These are phyloP conservation scores for Cyaniris semiargus DNA, from an alignment of 2,888 invertebrate species.

Conservation along the genomic window DNA sequence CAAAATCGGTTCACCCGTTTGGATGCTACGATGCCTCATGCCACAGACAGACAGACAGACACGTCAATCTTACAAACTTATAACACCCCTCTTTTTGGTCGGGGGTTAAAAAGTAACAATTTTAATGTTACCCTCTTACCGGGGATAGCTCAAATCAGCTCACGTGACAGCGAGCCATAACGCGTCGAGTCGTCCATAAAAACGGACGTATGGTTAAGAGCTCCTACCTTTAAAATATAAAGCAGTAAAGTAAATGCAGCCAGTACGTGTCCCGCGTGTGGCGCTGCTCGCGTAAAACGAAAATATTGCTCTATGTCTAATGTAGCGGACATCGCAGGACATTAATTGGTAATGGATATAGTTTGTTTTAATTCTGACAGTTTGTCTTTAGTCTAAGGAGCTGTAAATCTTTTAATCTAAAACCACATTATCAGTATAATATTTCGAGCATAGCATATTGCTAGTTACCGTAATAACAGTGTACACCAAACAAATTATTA, in stretches of 20 bases:
- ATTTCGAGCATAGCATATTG: too few species aligned
- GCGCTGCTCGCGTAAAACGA: slow-evolving; percentile 49
- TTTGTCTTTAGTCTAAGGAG: not conserved
- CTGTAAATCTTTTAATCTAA: not conserved
- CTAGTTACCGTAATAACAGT: too few species aligned
- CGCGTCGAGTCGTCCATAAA: slow-evolving; percentile 74
- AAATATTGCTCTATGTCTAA: slow-evolving; percentile 44
- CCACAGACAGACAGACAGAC: too few species aligned
- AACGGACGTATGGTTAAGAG: slow-evolving; percentile 77
- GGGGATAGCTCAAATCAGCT: slow-evolving; percentile 49
- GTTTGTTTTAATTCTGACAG: not conserved
- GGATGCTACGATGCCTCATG: too few species aligned
- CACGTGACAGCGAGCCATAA: slow-evolving; percentile 76
- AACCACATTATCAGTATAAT: too few species aligned
- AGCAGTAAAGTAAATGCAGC: slow-evolving; percentile 79
- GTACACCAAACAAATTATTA: too few species aligned
- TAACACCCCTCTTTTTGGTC: too few species aligned
- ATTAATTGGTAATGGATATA: not conserved
- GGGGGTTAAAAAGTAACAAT: slow-evolving; percentile 12
- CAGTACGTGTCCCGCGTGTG: slow-evolving; percentile 63
- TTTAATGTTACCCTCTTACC: slow-evolving; percentile 30
- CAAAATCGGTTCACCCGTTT: too few species aligned
- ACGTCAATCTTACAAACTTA: too few species aligned
- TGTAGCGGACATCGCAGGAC: slow-evolving; percentile 2
- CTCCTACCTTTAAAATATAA: slow-evolving; percentile 79